These are phyloP conservation scores for Drosophila tanythrix DNA, from an alignment of 2,888 invertebrate genomes.

Conservation along the genomic window DNA sequence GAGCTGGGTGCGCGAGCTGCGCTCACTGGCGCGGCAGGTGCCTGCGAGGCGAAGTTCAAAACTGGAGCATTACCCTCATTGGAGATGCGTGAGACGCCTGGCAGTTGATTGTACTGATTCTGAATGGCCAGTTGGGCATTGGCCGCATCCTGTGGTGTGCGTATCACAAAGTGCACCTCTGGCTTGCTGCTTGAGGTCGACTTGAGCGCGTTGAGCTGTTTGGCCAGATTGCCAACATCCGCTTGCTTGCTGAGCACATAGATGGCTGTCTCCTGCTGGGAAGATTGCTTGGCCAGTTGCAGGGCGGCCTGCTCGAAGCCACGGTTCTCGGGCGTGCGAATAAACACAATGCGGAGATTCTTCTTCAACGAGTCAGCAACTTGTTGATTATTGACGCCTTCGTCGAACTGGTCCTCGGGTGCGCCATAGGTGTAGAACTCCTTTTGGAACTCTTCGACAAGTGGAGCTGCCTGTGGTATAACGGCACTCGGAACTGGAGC, in stretches of 20 bases:
- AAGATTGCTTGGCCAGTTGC: constrained; percentile 75
- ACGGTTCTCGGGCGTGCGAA: constrained; percentile 81
- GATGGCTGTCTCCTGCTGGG: constrained; percentile 81
- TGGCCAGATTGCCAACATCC: constrained; percentile 74
- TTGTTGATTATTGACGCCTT: constrained; percentile 65
- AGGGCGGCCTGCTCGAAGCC: constrained; percentile 78
- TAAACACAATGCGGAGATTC: constrained; percentile 82
- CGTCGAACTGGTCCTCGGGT: constrained; percentile 81
- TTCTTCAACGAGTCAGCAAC: constrained; percentile 73
- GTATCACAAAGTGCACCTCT: constrained; percentile 83
- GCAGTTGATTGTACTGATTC: constrained; percentile 80
- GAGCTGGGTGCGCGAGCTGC: constrained; percentile 38
- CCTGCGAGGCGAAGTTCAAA: constrained; percentile 73
- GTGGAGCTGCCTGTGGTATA: constrained; percentile 56
- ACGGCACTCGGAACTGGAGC: constrained; percentile 26
- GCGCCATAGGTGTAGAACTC: constrained; percentile 82
- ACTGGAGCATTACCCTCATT: constrained; percentile 82
- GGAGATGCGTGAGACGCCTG: constrained; percentile 77
- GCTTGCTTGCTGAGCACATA: constrained; percentile 82
- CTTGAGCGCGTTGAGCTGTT: constrained; percentile 75
- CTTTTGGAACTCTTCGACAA: constrained; percentile 72
- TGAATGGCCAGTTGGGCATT: constrained; percentile 82
- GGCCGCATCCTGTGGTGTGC: constrained; percentile 81
- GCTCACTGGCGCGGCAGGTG: constrained; percentile 27
- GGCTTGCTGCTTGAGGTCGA: constrained; percentile 71